A percentile compares a stretch with the other conserved stretches of the same genome.
Evolutionary conservation across 1,140 invertebrate species (phyloP).

Genomic region (Oedothorax gibbosus): DNA sequence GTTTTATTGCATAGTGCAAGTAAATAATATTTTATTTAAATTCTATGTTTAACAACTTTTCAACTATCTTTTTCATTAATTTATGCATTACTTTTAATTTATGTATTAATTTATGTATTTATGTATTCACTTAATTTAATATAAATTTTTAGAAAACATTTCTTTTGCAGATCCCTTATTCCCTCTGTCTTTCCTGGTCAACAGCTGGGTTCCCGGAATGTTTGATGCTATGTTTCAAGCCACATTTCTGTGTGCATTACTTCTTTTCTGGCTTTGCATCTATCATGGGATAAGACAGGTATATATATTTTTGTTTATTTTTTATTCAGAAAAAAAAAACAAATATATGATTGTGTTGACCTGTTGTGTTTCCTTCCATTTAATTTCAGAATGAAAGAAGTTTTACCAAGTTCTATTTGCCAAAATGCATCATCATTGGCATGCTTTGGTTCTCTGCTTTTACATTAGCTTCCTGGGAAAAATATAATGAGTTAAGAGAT

Average conservation of each 20-base stretch:
- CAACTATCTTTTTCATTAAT: not conserved
- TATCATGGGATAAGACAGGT: slow-evolving; percentile 96
- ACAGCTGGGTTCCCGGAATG: slow-evolving; percentile 91
- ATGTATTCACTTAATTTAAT: not conserved
- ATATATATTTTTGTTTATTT: slow-evolving; percentile 2
- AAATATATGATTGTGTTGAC: too few species aligned
- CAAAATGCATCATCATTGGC: slow-evolving; percentile 89
- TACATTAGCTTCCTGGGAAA: slow-evolving; percentile 88
- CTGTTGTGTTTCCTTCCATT: not conserved
- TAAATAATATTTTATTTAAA: too few species aligned
- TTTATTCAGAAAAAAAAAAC: too few species aligned
- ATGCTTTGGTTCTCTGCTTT: slow-evolving; percentile 88
- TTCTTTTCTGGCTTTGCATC: slow-evolving; percentile 94
- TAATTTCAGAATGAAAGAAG: slow-evolving; percentile 82
- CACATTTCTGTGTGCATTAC: slow-evolving; percentile 85
- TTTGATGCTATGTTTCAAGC: slow-evolving; percentile 91
- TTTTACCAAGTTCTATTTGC: slow-evolving; percentile 88
- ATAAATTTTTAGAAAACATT: not conserved
- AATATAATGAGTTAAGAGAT: slow-evolving; percentile 88
- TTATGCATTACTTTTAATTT: slow-evolving; percentile 5
- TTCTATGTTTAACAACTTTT: too few species aligned
- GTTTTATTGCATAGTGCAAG: too few species aligned
- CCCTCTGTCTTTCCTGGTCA: slow-evolving; percentile 87
- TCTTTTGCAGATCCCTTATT: slow-evolving; percentile 86
- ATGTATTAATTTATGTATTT: too few species aligned